phyloP scores from a whole-genome alignment of 2,888 invertebrate species.

The Euclidia mi region DNA sequence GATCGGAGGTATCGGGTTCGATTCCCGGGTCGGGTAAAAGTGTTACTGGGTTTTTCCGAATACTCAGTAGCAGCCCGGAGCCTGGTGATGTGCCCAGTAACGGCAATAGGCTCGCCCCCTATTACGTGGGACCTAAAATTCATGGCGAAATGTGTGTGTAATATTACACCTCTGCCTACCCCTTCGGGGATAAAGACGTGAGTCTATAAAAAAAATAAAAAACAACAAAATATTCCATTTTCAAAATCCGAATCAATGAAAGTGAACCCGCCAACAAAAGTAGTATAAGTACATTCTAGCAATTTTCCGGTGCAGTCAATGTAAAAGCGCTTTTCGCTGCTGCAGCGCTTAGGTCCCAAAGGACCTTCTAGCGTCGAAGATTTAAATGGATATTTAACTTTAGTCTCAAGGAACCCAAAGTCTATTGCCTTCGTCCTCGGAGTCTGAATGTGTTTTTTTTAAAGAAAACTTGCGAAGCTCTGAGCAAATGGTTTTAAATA shows the following conservation, averaged over 20 bases:
- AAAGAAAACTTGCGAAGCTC: conserved; percentile 79
- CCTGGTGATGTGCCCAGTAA: no score
- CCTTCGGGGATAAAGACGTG: no score
- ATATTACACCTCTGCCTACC: no score
- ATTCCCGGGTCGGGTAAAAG: no score
- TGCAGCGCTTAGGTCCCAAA: conserved; percentile 79
- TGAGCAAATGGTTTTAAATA: conserved; percentile 85
- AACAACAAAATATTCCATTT: no score
- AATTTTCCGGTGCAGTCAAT: conserved; percentile 60
- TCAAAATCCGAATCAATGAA: conserved; percentile 12
- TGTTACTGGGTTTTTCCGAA: no score
- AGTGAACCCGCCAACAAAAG: conserved; percentile 19
- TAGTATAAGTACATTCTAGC: conserved; percentile 41
- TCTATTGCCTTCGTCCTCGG: conserved; percentile 82
- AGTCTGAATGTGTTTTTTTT: conserved; percentile 69
- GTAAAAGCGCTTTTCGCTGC: conserved; percentile 65
- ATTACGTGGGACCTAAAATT: no score
- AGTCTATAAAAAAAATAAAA: no score
- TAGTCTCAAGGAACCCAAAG: conserved; percentile 86
- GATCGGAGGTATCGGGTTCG: no score
- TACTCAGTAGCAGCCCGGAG: no score
- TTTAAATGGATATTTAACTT: conserved; percentile 90
- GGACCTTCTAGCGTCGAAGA: conserved; percentile 78
- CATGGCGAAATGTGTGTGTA: no score
- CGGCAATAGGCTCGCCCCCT: no score